phyloP scores from a whole-genome alignment of 1,140 invertebrate genomes.

The Lepidurus arcticus region DNA sequence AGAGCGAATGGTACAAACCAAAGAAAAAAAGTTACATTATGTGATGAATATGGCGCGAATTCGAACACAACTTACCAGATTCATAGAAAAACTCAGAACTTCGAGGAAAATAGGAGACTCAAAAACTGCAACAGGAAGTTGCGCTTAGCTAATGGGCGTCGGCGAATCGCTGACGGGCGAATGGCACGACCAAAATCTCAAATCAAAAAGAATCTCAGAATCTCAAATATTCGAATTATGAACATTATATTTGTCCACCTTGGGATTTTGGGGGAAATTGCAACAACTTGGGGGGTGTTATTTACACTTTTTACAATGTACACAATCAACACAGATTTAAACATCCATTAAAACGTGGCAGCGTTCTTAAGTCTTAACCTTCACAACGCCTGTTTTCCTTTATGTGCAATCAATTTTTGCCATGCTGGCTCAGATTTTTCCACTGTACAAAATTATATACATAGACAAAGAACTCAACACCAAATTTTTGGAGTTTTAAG shows the following conservation, averaged over 20 bases:
- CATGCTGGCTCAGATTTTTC: not conserved
- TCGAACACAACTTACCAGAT: too few relatives aligned
- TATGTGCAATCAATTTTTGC: not conserved
- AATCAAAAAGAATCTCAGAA: too few relatives aligned
- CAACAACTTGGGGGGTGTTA: not conserved
- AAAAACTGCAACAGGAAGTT: too few relatives aligned
- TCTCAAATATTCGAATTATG: not conserved
- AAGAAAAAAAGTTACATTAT: too few relatives aligned
- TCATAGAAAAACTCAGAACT: too few relatives aligned
- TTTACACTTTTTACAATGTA: conserved; percentile 20
- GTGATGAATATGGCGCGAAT: too few relatives aligned
- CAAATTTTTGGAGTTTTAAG: not conserved
- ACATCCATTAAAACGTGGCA: not conserved
- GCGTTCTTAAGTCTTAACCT: not conserved
- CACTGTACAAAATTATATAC: conserved; percentile 8
- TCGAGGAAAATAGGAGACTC: too few relatives aligned
- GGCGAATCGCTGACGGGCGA: too few relatives aligned
- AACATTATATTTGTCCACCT: not conserved
- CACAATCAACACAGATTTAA: conserved; percentile 1
- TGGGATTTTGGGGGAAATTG: not conserved
- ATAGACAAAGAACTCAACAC: not conserved
- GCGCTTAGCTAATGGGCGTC: too few relatives aligned
- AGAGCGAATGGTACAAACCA: too few relatives aligned
- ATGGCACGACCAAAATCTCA: too few relatives aligned
- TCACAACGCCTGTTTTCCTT: not conserved